Conservation (phyloP, 2,113 vertebrate genomes). For the Spizaetus ornatus region DNA sequence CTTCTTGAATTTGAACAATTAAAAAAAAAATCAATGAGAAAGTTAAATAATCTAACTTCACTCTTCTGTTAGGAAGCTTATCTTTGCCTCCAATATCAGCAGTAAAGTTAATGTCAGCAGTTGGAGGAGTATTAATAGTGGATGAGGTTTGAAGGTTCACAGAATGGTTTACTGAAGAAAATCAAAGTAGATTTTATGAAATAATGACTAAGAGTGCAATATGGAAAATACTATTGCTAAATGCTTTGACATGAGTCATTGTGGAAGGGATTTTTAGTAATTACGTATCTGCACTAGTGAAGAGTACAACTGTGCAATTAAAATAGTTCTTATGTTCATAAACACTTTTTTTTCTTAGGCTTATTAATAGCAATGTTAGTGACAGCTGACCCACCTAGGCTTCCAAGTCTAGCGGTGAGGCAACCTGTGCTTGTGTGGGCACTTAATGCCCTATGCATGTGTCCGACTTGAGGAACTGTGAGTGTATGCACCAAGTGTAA, state of each 20-base stretch:
- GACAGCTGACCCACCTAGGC: not conserved
- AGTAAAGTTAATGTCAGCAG: not conserved
- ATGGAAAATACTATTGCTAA: not conserved
- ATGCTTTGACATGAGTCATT: not conserved
- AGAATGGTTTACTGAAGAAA: not conserved
- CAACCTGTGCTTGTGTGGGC: not conserved
- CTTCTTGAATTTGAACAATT: not conserved
- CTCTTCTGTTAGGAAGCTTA: not conserved
- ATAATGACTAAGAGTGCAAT: not conserved
- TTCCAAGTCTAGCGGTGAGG: not conserved
- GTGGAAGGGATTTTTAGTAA: not conserved
- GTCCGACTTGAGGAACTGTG: not conserved
- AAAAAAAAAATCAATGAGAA: not conserved
- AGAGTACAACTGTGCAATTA: not conserved
- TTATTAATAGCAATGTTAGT: not conserved
- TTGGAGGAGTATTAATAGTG: not conserved
- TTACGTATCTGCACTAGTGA: not conserved
- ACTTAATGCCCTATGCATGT: not conserved
- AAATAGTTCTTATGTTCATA: not conserved
- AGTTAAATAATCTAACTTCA: not conserved
- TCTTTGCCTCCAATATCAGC: not conserved
- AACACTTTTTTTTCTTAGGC: not conserved
- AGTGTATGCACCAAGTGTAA: rapidly evolving
- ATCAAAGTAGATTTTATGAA: not conserved
- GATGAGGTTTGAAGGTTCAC: not conserved